Evolutionary conservation across 1,140 invertebrate species (phyloP).

Genomic region (Caenorhabditis briggsae): DNA sequence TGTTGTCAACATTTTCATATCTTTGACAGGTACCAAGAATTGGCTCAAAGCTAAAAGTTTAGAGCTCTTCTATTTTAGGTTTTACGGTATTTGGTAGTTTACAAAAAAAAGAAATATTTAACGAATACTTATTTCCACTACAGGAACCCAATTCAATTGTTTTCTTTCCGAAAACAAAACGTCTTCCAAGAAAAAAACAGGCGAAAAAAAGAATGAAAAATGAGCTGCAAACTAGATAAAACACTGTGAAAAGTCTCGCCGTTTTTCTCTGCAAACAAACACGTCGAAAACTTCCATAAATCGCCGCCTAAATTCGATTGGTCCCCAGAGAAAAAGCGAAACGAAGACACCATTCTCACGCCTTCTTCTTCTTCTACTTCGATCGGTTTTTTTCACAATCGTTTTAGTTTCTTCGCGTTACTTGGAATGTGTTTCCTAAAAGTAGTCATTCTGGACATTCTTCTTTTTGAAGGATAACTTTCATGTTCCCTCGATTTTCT

Average conservation of each 20-base stretch:
- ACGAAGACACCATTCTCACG: slow-evolving; percentile 50
- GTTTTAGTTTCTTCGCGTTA: not conserved
- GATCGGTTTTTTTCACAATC: not conserved
- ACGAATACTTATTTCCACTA: too few species aligned
- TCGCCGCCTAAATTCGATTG: slow-evolving; percentile 42
- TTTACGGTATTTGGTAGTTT: too few species aligned
- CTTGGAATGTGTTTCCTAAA: not conserved
- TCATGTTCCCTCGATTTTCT: too few species aligned
- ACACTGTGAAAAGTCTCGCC: not conserved
- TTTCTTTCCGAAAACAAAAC: not conserved
- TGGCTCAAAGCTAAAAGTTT: too few species aligned
- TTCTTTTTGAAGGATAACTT: too few species aligned
- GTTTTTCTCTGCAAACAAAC: slow-evolving; percentile 13
- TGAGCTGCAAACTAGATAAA: slow-evolving; percentile 43
- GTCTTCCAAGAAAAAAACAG: not conserved
- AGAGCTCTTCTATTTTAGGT: too few species aligned
- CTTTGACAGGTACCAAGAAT: too few species aligned
- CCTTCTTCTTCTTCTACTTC: not conserved
- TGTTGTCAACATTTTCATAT: too few species aligned
- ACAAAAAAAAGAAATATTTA: too few species aligned
- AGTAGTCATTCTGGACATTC: too few species aligned
- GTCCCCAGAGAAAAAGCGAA: slow-evolving; percentile 31
- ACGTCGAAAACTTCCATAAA: slow-evolving; percentile 38
- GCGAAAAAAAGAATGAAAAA: slow-evolving; percentile 21
- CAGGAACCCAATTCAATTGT: not conserved